These are phyloP conservation scores for Brachyhypopomus gauderio DNA, from an alignment of 2,113 vertebrate species.

Conservation along the genomic window DNA sequence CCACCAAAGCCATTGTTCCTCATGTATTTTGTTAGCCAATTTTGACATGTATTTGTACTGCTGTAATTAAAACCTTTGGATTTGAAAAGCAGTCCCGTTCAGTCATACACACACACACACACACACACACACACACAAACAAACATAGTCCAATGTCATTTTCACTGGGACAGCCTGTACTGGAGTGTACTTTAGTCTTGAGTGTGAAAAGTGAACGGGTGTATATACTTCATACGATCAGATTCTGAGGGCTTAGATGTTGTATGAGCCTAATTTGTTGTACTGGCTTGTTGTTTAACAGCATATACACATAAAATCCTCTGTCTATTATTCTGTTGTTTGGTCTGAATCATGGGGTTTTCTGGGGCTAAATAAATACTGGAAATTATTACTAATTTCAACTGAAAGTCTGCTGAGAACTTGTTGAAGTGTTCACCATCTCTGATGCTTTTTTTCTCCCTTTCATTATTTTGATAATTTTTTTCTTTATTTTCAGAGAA, in stretches of 20 bases:
- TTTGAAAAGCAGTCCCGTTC: not conserved
- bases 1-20: not conserved
- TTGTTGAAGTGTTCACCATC: not conserved
- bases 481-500: not conserved
- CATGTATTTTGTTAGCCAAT: slow-evolving; percentile 39
- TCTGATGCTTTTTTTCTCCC: not conserved
- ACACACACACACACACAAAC: not conserved
- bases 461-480: not conserved
- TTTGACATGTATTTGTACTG: slow-evolving; percentile 27
- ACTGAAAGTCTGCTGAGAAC: not conserved
- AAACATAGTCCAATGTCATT: not conserved
- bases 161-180: not conserved
- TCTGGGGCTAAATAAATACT: not conserved
- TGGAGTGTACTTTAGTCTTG: not conserved
- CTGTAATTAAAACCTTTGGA: slow-evolving; percentile 17
- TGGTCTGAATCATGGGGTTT: not conserved
- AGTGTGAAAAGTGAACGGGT: not conserved
- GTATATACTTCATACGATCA: not conserved
- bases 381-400: not conserved
- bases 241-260: not conserved
- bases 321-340: not conserved
- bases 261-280: not conserved
- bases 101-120: no score
- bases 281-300: not conserved
- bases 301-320: not conserved